Percentiles rank a stretch among this genome's conserved stretches.
Conservation (phyloP, 2,113 vertebrate genomes). For the Hoplias malabaricus region DNA sequence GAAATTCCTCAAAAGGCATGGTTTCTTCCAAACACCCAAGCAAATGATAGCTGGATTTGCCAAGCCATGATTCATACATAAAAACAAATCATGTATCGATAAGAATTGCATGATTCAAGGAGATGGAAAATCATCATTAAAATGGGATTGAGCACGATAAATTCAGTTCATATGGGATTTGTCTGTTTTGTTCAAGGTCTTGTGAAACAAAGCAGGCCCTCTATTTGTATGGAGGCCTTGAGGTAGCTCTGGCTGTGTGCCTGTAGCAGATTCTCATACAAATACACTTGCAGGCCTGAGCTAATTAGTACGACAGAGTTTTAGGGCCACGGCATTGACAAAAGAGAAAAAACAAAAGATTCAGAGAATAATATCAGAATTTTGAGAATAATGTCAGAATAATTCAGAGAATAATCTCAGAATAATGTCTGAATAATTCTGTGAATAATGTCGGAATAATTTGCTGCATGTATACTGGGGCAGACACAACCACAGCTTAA, state of each 20-base stretch:
- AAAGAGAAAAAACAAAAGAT: too few species aligned
- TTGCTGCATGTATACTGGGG: too few species aligned
- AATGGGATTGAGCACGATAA: constrained; percentile 39
- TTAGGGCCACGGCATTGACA: too few species aligned
- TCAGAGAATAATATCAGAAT: too few species aligned
- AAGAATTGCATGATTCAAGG: constrained; percentile 43
- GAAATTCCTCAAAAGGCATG: neutral
- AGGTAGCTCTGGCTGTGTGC: constrained; percentile 18
- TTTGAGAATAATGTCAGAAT: too few species aligned
- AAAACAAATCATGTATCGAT: constrained; percentile 43
- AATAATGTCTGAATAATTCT: too few species aligned
- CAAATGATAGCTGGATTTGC: neutral
- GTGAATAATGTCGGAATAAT: too few species aligned
- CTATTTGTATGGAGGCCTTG: constrained; percentile 52
- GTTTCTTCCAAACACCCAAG: neutral
- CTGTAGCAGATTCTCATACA: neutral
- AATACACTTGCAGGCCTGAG: neutral
- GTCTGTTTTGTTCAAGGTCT: constrained; percentile 38
- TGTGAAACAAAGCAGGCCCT: constrained; percentile 35
- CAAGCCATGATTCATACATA: constrained; percentile 29
- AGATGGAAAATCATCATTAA: constrained; percentile 41
- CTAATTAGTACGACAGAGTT: too few species aligned
- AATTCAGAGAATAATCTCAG: too few species aligned
- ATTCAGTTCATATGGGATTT: constrained; percentile 40
- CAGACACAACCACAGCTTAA: too few species aligned